Percentiles rank a stretch among this genome's conserved stretches.
These are phyloP conservation scores for Eulithis prunata DNA, from an alignment of 2,888 invertebrate species.

Conservation along the genomic window DNA sequence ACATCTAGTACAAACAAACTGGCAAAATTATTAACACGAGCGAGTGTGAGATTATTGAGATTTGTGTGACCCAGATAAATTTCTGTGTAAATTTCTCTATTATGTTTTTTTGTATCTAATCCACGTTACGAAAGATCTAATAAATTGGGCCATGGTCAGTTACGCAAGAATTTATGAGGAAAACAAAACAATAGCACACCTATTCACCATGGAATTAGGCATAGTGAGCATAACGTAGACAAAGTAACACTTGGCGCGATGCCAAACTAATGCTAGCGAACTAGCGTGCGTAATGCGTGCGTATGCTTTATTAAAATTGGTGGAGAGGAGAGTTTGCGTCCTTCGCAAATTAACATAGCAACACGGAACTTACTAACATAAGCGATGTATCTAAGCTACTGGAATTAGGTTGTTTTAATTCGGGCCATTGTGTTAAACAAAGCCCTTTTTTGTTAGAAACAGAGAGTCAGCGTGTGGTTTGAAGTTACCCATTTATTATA, in stretches of 20 bases:
- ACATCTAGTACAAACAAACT: no score
- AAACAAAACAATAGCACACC: constrained; percentile 19
- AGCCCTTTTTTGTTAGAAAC: no score
- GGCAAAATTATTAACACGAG: no score
- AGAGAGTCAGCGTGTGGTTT: no score
- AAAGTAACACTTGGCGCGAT: constrained; percentile 50
- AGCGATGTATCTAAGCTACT: no score
- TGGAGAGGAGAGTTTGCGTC: background rate
- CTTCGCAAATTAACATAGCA: no score
- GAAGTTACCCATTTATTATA: no score
- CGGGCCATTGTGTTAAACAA: no score
- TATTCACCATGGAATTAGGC: background rate
- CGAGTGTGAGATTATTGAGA: background rate
- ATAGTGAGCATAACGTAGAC: constrained; percentile 15
- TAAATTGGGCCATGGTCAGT: constrained; percentile 16
- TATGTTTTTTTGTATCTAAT: constrained; percentile 1
- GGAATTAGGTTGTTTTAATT: no score
- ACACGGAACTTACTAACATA: no score
- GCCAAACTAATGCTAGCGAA: constrained; percentile 48
- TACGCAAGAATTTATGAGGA: constrained; percentile 24
- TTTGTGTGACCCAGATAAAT: background rate
- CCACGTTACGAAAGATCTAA: constrained; percentile 2
- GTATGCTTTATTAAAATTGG: constrained; percentile 38
- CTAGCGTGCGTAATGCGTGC: constrained; percentile 41
- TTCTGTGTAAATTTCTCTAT: background rate